phyloP scores from a whole-genome alignment of 1,140 invertebrate species.

The Drosophila prosaltans region DNA sequence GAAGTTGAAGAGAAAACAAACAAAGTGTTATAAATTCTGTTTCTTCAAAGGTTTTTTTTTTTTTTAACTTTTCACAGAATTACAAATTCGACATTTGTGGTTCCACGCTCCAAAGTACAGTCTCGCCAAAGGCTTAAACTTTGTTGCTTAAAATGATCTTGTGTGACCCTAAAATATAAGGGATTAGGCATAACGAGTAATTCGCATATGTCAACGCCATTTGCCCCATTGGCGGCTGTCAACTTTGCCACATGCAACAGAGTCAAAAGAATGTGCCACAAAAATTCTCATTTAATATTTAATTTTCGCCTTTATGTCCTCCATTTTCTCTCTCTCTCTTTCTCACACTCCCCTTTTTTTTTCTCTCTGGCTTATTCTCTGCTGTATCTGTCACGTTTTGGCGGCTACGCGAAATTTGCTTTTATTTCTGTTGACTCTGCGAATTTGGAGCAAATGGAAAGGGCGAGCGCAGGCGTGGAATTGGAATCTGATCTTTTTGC shows the following conservation, averaged over 20 bases:
- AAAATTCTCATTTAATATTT: slow-evolving; percentile 19
- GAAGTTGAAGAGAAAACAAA: background rate
- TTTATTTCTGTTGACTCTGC: slow-evolving; percentile 52
- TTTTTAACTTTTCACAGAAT: background rate
- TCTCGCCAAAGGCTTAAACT: background rate
- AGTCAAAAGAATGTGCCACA: background rate
- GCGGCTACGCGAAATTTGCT: slow-evolving; percentile 46
- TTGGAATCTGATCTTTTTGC: slow-evolving; percentile 72
- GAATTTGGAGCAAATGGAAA: slow-evolving; percentile 45
- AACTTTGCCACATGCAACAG: background rate
- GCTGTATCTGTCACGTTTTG: slow-evolving; percentile 52
- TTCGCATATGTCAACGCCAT: background rate
- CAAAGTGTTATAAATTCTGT: background rate
- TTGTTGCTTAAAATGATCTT: too few species aligned
- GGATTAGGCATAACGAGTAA: too few species aligned
- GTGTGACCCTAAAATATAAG: background rate
- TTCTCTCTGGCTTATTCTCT: slow-evolving; percentile 12
- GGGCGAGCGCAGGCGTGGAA: slow-evolving; percentile 46
- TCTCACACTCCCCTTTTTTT: background rate
- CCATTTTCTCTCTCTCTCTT: background rate
- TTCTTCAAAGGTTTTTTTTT: background rate
- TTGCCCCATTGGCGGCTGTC: background rate
- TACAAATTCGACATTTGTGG: too few species aligned
- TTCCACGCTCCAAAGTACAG: background rate
- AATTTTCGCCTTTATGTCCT: background rate